phyloP scores from a whole-genome alignment of 2,888 invertebrate genomes.

The Scrobipalpa atriplicella region DNA sequence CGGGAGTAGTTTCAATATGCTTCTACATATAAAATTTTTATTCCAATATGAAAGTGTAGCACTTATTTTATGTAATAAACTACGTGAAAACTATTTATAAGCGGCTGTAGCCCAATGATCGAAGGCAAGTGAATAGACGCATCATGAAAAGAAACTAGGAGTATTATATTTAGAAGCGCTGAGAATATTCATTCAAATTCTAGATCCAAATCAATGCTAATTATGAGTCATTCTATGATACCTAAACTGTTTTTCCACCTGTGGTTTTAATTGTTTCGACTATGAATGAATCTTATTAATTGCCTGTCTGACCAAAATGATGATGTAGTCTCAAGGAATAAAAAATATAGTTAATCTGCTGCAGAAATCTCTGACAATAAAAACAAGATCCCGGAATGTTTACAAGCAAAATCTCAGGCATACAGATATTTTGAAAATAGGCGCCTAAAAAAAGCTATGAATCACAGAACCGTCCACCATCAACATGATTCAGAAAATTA shows the following conservation, averaged over 20 bases:
- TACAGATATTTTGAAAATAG: conserved; percentile 1
- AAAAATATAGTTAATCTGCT: not conserved
- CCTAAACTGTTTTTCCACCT: conserved; percentile 15
- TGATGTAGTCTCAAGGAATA: not conserved
- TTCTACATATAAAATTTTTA: conserved; percentile 15
- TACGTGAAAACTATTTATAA: conserved; percentile 3
- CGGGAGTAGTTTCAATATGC: conserved; percentile 48
- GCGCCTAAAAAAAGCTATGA: conserved; percentile 6
- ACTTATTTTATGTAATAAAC: conserved; percentile 17
- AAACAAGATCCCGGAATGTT: not conserved
- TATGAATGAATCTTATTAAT: conserved; percentile 17
- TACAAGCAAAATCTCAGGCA: not conserved
- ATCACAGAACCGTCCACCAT: conserved; percentile 9
- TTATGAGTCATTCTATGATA: not conserved
- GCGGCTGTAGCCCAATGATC: conserved; percentile 7
- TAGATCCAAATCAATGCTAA: not conserved
- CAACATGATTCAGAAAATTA: conserved; percentile 16
- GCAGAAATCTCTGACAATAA: too few relatives aligned
- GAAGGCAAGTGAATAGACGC: conserved; percentile 13
- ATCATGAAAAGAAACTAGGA: not conserved
- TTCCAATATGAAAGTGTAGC: not conserved
- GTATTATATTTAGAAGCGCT: conserved; percentile 7
- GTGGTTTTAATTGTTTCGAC: not conserved
- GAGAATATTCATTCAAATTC: conserved; percentile 5
- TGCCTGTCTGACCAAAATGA: not conserved